Percentiles rank a stretch among this genome's conserved stretches.
Conservation (phyloP, 2,797 vertebrate species). For the Danio aesculapii region DNA sequence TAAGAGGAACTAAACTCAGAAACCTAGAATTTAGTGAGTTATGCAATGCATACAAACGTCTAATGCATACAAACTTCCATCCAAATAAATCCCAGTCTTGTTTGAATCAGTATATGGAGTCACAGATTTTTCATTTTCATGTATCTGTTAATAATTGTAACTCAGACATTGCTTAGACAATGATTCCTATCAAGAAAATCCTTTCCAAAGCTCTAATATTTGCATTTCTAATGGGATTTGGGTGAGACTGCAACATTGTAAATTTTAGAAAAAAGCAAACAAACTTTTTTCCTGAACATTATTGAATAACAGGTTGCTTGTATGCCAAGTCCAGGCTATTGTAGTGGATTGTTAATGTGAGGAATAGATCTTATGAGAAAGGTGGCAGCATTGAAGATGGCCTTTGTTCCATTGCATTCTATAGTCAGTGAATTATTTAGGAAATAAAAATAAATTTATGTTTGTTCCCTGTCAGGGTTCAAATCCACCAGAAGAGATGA, state of each 20-base stretch:
- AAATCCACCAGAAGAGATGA: conserved; percentile 88
- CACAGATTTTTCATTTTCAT: background rate
- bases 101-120: background rate
- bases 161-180: background rate
- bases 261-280: conserved; percentile 12
- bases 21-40: too few species aligned
- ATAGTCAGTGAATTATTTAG: conserved; percentile 86
- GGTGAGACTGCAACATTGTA: background rate
- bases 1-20: too few species aligned
- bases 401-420: conserved; percentile 27
- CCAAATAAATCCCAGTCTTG: background rate
- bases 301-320: background rate
- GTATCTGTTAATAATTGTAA: background rate
- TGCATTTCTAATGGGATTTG: too few species aligned
- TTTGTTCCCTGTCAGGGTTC: conserved; percentile 93
- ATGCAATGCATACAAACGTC: too few species aligned
- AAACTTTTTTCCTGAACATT: background rate
- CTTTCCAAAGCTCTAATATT: background rate
- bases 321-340: background rate
- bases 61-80: background rate
- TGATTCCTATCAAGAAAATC: background rate
- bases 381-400: background rate
- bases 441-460: conserved; percentile 93
- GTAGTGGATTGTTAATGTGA: conserved; percentile 22
- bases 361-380: conserved; percentile 27